Percentiles rank a stretch among this genome's conserved stretches.
Conservation (phyloP, 2,797 vertebrate genomes). For the Cichlasoma orientale region DNA sequence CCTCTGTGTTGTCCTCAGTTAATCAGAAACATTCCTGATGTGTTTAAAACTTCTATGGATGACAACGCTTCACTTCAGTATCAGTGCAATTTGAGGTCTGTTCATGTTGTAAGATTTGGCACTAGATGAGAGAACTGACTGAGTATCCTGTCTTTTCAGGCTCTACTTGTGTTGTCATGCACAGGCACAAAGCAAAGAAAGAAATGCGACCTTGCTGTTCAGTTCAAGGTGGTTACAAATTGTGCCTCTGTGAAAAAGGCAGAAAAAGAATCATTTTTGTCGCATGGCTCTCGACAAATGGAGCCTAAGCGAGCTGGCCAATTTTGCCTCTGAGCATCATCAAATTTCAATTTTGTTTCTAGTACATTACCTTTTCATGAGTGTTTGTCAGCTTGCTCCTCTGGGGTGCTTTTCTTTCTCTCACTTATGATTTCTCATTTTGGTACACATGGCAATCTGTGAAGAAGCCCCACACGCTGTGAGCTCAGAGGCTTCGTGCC, state of each 20-base stretch:
- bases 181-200: background rate
- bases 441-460: conserved; percentile 10
- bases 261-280: background rate
- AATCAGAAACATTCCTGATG: background rate
- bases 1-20: conserved; percentile 11
- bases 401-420: background rate
- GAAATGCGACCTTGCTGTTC: background rate
- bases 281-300: background rate
- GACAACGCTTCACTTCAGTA: background rate
- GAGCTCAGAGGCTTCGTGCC: background rate
- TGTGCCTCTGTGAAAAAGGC: background rate
- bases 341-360: conserved; percentile 28
- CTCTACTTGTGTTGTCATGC: background rate
- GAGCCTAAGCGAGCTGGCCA: background rate
- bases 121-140: conserved; percentile 22
- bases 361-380: conserved; percentile 4
- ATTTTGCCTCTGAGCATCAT: background rate
- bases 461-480: background rate
- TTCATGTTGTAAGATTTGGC: conserved; percentile 19
- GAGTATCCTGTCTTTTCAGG: background rate
- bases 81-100: background rate
- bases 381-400: background rate
- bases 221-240: background rate
- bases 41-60: background rate
- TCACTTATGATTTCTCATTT: background rate